A percentile compares a stretch with the other conserved stretches of the same genome.
Conservation (phyloP, 2,113 vertebrate species). For the Leucoraja erinaceus region DNA sequence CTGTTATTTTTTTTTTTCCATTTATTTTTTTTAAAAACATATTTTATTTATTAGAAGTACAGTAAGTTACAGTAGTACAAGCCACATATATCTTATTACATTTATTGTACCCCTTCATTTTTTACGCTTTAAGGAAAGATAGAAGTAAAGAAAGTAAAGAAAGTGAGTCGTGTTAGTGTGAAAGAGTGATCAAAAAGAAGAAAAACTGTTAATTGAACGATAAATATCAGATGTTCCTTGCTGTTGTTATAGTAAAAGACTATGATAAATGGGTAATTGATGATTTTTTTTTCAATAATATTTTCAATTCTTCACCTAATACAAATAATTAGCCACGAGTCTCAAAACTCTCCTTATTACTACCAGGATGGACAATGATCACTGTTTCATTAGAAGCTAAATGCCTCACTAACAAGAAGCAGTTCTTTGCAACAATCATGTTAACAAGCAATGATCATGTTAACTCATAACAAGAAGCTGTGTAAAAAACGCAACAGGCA, state of each 20-base stretch:
- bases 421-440: background rate
- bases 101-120: too few relatives aligned
- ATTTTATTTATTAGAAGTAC: too few relatives aligned
- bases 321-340: background rate
- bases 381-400: background rate
- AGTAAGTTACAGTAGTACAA: too few relatives aligned
- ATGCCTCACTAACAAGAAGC: background rate
- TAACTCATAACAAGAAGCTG: background rate
- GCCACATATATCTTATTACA: too few relatives aligned
- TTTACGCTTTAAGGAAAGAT: too few relatives aligned
- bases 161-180: too few relatives aligned
- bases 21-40: too few relatives aligned
- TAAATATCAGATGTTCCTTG: background rate
- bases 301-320: background rate
- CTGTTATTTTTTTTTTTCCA: too few relatives aligned
- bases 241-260: background rate
- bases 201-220: background rate
- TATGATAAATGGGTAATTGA: background rate
- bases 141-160: too few relatives aligned
- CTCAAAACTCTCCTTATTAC: background rate
- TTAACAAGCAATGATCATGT: too few relatives aligned
- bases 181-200: too few relatives aligned
- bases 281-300: background rate
- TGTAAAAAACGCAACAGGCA: background rate
- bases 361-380: background rate